These are phyloP conservation scores for Phalera bucephala DNA, from an alignment of 2,888 invertebrate species.

Conservation along the genomic window DNA sequence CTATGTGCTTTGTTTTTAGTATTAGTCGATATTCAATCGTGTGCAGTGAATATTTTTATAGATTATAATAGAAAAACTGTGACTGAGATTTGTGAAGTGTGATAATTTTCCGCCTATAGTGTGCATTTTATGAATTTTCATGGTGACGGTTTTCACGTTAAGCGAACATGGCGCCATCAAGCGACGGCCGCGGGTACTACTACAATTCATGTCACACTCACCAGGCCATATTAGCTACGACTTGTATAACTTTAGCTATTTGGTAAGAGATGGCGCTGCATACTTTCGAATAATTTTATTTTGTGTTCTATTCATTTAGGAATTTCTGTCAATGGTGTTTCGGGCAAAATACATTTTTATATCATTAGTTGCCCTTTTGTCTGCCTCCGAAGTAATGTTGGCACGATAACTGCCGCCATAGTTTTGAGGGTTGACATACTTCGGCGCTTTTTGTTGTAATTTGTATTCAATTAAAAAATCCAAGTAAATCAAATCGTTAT, in stretches of 20 bases:
- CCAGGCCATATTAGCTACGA: conserved; percentile 40
- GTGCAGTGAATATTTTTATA: not conserved
- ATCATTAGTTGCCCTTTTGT: no score
- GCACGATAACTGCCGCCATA: no score
- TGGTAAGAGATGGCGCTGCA: conserved; percentile 76
- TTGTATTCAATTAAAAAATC: no score
- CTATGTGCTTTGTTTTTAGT: not conserved
- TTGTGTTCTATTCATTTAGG: no score
- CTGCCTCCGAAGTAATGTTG: no score
- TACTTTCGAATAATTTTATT: no score
- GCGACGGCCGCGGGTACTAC: conserved; percentile 80
- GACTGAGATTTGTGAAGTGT: conserved; percentile 18
- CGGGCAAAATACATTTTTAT: no score
- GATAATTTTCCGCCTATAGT: conserved; percentile 28
- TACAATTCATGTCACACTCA: conserved; percentile 64
- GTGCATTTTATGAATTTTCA: conserved; percentile 72
- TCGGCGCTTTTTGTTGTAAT: no score
- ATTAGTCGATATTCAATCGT: not conserved
- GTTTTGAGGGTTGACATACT: no score
- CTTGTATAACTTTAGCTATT: conserved; percentile 60
- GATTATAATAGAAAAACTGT: conserved; percentile 6
- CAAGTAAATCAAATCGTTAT: no score
- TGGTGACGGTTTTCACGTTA: conserved; percentile 87
- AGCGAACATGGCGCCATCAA: conserved; percentile 83
- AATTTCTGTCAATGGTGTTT: no score